Conservation (phyloP, 2,888 invertebrate species). For the Troides oblongomaculatus region DNA sequence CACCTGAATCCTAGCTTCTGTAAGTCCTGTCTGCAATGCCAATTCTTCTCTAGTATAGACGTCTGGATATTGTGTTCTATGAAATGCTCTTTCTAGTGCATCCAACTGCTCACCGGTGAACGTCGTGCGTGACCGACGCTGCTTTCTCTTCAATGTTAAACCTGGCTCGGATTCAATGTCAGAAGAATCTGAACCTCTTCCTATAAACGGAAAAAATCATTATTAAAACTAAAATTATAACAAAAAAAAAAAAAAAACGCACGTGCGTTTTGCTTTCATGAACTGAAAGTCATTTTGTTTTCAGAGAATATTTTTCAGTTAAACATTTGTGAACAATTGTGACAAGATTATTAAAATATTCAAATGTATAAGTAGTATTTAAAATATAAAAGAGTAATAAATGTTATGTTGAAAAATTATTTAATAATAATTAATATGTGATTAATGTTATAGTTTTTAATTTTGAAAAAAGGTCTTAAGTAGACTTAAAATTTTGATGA, state of each 20-base stretch:
- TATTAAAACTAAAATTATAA: constrained; percentile 1
- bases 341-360: too few relatives aligned
- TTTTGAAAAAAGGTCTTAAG: neutral
- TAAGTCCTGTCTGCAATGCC: constrained; percentile 93
- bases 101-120: constrained; percentile 96
- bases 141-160: constrained; percentile 92
- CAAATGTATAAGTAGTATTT: too few relatives aligned
- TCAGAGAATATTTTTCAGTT: too few relatives aligned
- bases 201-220: constrained; percentile 39
- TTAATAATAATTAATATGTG: too few relatives aligned
- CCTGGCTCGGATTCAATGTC: constrained; percentile 96
- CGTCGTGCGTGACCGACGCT: constrained; percentile 94
- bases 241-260: neutral
- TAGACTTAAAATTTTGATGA: neutral
- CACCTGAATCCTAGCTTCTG: constrained; percentile 96
- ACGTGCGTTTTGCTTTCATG: too few relatives aligned
- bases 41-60: constrained; percentile 96
- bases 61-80: constrained; percentile 96
- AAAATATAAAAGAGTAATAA: too few relatives aligned
- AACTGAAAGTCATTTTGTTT: too few relatives aligned
- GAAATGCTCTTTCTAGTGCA: constrained; percentile 94
- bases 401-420: too few relatives aligned
- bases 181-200: constrained; percentile 75
- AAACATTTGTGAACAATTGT: too few relatives aligned
- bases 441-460: too few relatives aligned